Conservation (phyloP, 2,888 invertebrate species). For the Metacarcinus magister region DNA sequence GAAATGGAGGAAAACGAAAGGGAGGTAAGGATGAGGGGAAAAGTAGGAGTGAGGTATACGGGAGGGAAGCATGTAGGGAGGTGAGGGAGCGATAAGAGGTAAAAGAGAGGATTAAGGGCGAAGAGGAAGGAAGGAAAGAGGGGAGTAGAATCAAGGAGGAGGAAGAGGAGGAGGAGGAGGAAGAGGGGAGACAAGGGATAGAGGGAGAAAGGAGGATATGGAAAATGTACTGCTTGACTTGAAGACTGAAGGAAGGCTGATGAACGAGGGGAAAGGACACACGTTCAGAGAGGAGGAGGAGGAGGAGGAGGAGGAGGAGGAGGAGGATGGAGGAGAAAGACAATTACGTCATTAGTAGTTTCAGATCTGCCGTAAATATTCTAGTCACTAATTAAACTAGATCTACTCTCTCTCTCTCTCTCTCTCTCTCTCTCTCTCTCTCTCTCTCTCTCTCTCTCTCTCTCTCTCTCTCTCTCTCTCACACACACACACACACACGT, state of each 20-base stretch:
- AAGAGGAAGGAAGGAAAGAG: neutral
- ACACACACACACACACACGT: neutral
- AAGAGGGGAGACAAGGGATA: neutral
- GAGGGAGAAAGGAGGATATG: neutral
- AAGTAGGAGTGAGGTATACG: neutral
- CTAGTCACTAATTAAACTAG: conserved; percentile 8
- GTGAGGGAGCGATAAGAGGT: neutral
- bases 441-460: conserved; percentile 47
- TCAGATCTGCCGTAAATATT: neutral
- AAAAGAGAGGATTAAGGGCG: neutral
- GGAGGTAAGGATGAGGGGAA: neutral
- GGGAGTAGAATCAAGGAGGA: neutral
- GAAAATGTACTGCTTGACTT: neutral
- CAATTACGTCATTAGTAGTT: neutral
- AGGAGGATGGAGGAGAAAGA: neutral
- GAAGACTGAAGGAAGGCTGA: neutral
- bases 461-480: conserved; percentile 1
- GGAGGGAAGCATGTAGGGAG: no score
- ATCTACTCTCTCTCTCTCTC: neutral
- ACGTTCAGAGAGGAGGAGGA: neutral
- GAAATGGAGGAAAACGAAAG: neutral
- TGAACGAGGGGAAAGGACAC: neutral
- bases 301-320: conserved; percentile 30
- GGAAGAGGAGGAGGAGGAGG: neutral
- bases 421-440: conserved; percentile 6